Conservation (phyloP, 2,797 vertebrate genomes). For the Fistularia commersonii region DNA sequence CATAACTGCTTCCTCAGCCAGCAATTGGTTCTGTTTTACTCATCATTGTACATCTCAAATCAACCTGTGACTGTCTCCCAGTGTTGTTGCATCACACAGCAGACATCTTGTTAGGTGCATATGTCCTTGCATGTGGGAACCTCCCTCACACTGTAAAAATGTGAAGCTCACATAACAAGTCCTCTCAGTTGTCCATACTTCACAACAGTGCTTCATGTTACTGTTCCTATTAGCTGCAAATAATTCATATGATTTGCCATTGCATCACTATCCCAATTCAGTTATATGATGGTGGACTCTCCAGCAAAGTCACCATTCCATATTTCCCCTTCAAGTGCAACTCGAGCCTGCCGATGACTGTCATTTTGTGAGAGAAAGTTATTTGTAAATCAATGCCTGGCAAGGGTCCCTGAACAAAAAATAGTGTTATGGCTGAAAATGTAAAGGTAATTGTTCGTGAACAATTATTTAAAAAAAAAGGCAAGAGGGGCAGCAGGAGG, state of each 20-base stretch:
- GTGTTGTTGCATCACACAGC: not conserved
- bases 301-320: constrained; percentile 60
- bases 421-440: constrained; percentile 43
- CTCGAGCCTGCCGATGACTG: constrained; percentile 54
- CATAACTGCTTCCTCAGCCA: too few relatives aligned
- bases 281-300: constrained; percentile 65
- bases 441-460: constrained; percentile 49
- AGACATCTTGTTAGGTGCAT: not conserved
- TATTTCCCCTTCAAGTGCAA: constrained; percentile 64
- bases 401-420: constrained; percentile 49
- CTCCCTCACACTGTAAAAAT: constrained; percentile 51
- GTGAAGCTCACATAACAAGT: constrained; percentile 56
- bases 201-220: constrained; percentile 59
- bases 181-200: constrained; percentile 65
- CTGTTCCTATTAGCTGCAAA: constrained; percentile 65
- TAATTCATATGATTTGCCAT: constrained; percentile 69
- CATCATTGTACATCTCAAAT: not conserved
- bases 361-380: constrained; percentile 69
- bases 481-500: constrained; percentile 1
- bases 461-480: constrained; percentile 22
- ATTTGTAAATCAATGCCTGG: constrained; percentile 53
- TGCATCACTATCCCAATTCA: constrained; percentile 59
- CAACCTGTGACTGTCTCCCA: constrained; percentile 7
- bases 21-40: too few relatives aligned
- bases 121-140: constrained; percentile 25